Evolutionary conservation across 2,113 vertebrate species (phyloP).

Genomic region (Acrocephalus kingi): DNA sequence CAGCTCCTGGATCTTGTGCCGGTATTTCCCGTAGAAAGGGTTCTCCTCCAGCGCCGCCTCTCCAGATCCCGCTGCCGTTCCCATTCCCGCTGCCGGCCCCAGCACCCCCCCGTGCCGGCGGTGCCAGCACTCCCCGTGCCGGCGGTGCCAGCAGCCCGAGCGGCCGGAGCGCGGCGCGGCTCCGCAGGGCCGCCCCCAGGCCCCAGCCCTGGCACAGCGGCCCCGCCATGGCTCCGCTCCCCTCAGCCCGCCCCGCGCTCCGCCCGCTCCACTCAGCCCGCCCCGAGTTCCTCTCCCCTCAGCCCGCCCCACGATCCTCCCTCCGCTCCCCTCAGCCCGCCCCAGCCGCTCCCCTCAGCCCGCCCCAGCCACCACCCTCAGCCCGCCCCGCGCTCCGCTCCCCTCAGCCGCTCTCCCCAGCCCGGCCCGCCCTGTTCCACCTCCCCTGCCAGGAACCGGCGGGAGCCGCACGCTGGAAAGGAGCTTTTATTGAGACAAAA

Average conservation of each 20-base stretch:
- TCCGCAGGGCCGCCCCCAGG: constrained; percentile 80
- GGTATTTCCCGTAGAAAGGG: constrained; percentile 87
- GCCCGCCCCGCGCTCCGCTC: not conserved
- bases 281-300: not conserved
- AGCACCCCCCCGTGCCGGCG: not conserved
- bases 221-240: constrained; percentile 1
- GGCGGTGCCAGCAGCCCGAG: constrained; percentile 80
- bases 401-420: not conserved
- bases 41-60: constrained; percentile 80
- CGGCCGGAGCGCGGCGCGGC: constrained; percentile 72
- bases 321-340: not conserved
- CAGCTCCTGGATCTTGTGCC: constrained; percentile 87
- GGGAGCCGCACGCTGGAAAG: not conserved
- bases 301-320: not conserved
- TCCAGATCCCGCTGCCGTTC: not conserved
- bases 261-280: not conserved
- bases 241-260: not conserved
- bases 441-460: not conserved
- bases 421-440: not conserved
- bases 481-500: constrained; percentile 63
- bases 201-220: constrained; percentile 74
- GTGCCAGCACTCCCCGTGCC: constrained; percentile 61
- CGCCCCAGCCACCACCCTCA: not conserved
- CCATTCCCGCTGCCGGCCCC: not conserved
- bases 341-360: not conserved